Conservation (phyloP, 2,797 vertebrate genomes). For the Arnoldichthys spilopterus region DNA sequence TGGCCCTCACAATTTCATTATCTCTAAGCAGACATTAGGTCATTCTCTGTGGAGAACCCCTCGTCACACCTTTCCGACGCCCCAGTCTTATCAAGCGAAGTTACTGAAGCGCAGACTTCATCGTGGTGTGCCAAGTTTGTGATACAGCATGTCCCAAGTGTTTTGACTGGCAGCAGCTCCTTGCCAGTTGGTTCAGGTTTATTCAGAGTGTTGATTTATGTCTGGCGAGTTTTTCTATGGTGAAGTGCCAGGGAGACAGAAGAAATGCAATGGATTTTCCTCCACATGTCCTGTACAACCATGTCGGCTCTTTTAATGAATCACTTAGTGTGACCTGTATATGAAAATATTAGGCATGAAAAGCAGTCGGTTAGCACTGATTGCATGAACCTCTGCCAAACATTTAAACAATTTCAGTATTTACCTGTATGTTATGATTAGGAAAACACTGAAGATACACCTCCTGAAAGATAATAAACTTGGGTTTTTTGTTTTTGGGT, state of each 20-base stretch:
- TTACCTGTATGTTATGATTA: not conserved
- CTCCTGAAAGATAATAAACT: no score
- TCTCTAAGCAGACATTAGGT: constrained; percentile 17
- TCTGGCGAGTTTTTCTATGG: constrained; percentile 4
- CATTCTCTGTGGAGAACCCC: not conserved
- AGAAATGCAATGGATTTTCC: constrained; percentile 20
- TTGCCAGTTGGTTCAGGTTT: not conserved
- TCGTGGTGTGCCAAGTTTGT: constrained; percentile 25
- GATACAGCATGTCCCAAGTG: constrained; percentile 22
- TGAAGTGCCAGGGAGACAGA: constrained; percentile 14
- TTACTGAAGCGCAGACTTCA: constrained; percentile 14
- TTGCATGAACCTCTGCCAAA: not conserved
- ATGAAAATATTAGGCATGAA: not conserved
- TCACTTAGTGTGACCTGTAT: not conserved
- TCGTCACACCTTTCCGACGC: not conserved
- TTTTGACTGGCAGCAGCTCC: not conserved
- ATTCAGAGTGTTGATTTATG: constrained; percentile 11
- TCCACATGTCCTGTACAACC: constrained; percentile 5
- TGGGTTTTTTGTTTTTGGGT: no score
- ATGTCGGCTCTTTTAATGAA: constrained; percentile 15
- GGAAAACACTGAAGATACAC: no score
- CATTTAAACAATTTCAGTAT: not conserved
- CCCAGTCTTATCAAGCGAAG: constrained; percentile 34
- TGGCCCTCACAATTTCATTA: constrained; percentile 24
- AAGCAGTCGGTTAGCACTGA: constrained; percentile 14